A percentile compares a stretch with the other conserved stretches of the same genome.
These are phyloP conservation scores for Lemur catta DNA, from an alignment of 2,797 vertebrate species.

Conservation along the genomic window DNA sequence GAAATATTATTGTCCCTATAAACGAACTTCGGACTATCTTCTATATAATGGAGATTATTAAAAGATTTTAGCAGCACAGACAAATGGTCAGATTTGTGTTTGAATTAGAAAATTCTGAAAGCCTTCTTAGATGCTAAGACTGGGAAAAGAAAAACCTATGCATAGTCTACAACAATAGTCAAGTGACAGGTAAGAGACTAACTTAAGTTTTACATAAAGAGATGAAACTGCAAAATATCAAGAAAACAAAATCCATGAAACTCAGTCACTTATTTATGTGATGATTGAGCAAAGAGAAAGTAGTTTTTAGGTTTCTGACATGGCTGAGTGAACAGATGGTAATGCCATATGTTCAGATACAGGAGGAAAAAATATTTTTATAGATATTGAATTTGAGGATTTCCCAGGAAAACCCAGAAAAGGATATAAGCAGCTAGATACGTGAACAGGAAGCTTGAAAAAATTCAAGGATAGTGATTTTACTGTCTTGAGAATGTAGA, in stretches of 20 bases:
- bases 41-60: not conserved
- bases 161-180: not conserved
- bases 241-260: not conserved
- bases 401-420: slow-evolving; percentile 32
- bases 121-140: not conserved
- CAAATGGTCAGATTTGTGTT: not conserved
- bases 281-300: not conserved
- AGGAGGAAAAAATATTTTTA: not conserved
- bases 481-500: not conserved
- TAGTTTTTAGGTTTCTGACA: slow-evolving; percentile 15
- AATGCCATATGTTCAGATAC: not conserved
- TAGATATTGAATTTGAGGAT: not conserved
- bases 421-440: not conserved
- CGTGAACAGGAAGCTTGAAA: not conserved
- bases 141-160: not conserved
- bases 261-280: not conserved
- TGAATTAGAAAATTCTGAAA: not conserved
- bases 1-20: not conserved
- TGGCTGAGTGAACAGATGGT: slow-evolving; percentile 12
- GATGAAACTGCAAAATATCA: not conserved
- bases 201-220: not conserved
- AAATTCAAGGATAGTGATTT: not conserved
- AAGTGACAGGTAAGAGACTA: not conserved
- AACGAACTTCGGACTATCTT: not conserved
- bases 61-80: not conserved